Conservation (phyloP, 2,113 vertebrate genomes). For the Oryzias melastigma region DNA sequence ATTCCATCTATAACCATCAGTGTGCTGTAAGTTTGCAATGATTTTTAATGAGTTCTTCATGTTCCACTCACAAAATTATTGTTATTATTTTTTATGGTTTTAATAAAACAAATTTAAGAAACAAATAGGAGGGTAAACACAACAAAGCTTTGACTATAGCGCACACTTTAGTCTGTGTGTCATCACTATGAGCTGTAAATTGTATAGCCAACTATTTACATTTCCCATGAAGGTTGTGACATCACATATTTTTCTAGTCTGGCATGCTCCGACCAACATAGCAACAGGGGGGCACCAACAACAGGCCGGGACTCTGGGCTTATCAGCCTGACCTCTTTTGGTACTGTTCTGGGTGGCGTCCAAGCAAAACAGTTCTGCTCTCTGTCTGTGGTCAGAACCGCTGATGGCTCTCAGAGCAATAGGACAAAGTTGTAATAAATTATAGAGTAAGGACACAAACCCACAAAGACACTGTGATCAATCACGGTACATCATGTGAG, state of each 20-base stretch:
- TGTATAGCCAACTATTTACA: background rate
- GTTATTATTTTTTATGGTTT: too few species aligned
- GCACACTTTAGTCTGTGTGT: background rate
- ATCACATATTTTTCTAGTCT: constrained; percentile 8
- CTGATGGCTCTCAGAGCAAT: constrained; percentile 8
- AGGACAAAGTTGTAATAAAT: background rate
- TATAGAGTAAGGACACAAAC: background rate
- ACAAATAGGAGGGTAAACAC: too few species aligned
- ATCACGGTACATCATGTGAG: constrained; percentile 1
- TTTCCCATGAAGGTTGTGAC: constrained; percentile 19
- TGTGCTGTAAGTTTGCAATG: background rate
- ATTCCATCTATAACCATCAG: background rate
- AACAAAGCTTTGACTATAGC: too few species aligned
- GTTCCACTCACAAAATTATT: background rate
- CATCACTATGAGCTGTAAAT: constrained; percentile 12
- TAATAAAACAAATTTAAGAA: too few species aligned
- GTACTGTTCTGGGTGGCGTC: constrained; percentile 25
- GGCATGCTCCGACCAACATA: constrained; percentile 34
- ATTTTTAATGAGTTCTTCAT: background rate
- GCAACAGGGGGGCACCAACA: constrained; percentile 21
- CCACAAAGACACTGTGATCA: constrained; percentile 1
- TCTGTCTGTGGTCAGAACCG: constrained; percentile 1
- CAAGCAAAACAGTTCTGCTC: constrained; percentile 16
- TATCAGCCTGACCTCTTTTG: constrained; percentile 49
- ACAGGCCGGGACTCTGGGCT: constrained; percentile 14